A percentile compares a stretch with the other conserved stretches of the same genome.
These are phyloP conservation scores for Aricia artaxerxes DNA, from an alignment of 2,888 invertebrate genomes.

Conservation along the genomic window DNA sequence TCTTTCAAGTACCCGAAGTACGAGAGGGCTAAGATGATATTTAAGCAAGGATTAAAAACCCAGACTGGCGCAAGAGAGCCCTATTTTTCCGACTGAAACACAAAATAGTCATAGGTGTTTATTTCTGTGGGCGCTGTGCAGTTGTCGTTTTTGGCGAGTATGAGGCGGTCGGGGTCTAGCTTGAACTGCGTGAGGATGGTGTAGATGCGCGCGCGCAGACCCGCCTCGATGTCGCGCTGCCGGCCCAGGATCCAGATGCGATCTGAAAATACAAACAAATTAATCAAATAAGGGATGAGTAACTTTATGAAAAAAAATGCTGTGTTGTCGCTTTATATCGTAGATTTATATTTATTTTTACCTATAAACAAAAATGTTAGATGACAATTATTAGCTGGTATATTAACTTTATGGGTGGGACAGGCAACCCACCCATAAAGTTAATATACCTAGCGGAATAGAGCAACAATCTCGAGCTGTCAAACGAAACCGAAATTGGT, in stretches of 20 bases:
- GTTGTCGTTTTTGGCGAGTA: slow-evolving; percentile 85
- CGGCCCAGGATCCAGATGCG: slow-evolving; percentile 87
- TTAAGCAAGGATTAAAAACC: neutral
- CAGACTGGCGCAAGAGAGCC: neutral
- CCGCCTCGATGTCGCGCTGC: slow-evolving; percentile 82
- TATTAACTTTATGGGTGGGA: too few species aligned
- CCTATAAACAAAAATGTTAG: too few species aligned
- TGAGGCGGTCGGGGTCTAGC: slow-evolving; percentile 85
- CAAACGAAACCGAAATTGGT: too few species aligned
- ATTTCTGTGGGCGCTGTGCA: slow-evolving; percentile 61
- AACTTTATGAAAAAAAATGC: too few species aligned
- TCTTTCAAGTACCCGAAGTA: neutral
- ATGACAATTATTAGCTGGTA: too few species aligned
- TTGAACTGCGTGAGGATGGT: slow-evolving; percentile 79
- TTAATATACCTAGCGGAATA: too few species aligned
- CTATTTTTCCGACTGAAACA: neutral
- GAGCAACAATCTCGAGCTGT: too few species aligned
- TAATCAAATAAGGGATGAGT: too few species aligned
- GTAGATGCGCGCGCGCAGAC: slow-evolving; percentile 83
- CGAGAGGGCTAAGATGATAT: neutral
- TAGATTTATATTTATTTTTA: too few species aligned
- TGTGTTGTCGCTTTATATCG: too few species aligned
- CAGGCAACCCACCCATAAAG: too few species aligned
- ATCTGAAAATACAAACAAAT: slow-evolving; percentile 68
- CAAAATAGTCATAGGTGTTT: slow-evolving; percentile 29